Evolutionary conservation across 2,797 vertebrate genomes (phyloP).

Genomic region (Buphagus erythrorhynchus): DNA sequence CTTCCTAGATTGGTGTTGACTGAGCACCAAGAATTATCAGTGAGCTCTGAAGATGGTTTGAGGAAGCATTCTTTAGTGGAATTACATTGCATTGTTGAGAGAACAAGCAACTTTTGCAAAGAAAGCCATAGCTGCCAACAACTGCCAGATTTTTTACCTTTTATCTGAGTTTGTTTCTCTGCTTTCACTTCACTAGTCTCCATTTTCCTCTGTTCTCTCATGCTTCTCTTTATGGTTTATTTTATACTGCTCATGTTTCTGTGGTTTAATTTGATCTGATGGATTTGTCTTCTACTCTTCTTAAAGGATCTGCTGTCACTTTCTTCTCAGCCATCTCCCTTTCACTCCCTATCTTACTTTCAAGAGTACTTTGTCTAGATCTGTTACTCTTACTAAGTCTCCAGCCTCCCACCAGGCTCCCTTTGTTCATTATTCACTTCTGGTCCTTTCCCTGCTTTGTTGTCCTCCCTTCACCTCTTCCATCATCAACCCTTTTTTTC

Average conservation of each 20-base stretch:
- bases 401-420: not conserved
- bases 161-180: not conserved
- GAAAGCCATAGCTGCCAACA: not conserved
- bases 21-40: not conserved
- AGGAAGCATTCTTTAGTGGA: not conserved
- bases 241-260: not conserved
- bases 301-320: not conserved
- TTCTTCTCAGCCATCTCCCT: not conserved
- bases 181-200: not conserved
- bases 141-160: not conserved
- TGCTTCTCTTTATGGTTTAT: not conserved
- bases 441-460: not conserved
- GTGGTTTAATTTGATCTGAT: not conserved
- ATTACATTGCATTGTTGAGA: not conserved
- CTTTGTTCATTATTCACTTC: not conserved
- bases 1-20: not conserved
- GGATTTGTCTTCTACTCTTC: not conserved
- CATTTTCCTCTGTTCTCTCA: not conserved
- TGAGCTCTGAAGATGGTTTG: not conserved
- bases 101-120: not conserved
- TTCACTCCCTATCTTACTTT: not conserved
- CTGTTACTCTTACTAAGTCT: not conserved
- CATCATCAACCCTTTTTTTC: not conserved
- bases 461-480: not conserved
- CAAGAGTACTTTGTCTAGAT: not conserved